phyloP scores from a whole-genome alignment of 2,888 invertebrate genomes.

The Lomographa bimaculata region DNA sequence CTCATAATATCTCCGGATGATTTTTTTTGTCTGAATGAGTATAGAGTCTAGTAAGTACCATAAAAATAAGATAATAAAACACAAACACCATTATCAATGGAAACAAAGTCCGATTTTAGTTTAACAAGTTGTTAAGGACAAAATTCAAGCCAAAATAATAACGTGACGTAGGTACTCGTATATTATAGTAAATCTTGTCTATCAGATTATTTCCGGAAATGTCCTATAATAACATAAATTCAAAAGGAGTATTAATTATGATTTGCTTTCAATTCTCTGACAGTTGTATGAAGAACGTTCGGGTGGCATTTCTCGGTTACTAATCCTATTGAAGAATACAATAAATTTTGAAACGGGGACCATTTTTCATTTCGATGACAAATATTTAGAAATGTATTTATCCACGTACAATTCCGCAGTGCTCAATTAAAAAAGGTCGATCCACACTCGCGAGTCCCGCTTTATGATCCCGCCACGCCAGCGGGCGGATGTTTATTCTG shows the following conservation, averaged over 20 bases:
- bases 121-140: too few species aligned
- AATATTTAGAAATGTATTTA: conserved; percentile 83
- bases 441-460: conserved; percentile 52
- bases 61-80: too few species aligned
- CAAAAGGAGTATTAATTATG: conserved; percentile 62
- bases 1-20: too few species aligned
- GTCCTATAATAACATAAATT: conserved; percentile 47
- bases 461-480: conserved; percentile 58
- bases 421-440: conserved; percentile 70
- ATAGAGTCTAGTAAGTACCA: too few species aligned
- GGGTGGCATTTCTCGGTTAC: conserved; percentile 74
- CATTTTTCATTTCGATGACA: conserved; percentile 80
- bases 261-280: conserved; percentile 53
- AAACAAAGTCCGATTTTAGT: too few species aligned
- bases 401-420: conserved; percentile 64
- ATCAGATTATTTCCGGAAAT: conserved; percentile 51
- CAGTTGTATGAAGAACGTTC: conserved; percentile 57
- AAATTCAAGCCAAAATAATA: too few species aligned
- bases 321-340: conserved; percentile 76
- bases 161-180: too few species aligned
- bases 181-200: conserved; percentile 27
- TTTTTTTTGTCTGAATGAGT: too few species aligned
- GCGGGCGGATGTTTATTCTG: conserved; percentile 73
- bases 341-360: conserved; percentile 58
- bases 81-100: too few species aligned